phyloP scores from a whole-genome alignment of 2,113 vertebrate species.

The Aegithalos caudatus region DNA sequence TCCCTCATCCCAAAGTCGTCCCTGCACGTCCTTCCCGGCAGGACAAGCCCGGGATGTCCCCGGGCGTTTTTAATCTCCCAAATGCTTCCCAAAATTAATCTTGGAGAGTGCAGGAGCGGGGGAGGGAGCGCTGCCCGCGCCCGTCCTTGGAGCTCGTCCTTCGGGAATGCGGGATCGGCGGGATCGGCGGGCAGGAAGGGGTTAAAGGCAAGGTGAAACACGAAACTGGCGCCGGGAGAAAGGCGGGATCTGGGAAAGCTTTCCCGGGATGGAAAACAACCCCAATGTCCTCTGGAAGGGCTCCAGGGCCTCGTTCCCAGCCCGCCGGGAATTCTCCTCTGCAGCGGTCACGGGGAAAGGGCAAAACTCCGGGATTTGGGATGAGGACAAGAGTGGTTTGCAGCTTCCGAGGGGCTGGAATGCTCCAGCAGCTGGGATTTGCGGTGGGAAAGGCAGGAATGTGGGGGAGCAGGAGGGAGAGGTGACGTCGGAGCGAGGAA shows the following conservation, averaged over 20 bases:
- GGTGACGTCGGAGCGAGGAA: no score
- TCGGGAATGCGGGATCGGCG: background rate
- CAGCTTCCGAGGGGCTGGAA: no score
- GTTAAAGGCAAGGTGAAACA: background rate
- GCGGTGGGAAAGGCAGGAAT: no score
- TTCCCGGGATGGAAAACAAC: background rate
- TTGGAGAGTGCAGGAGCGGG: background rate
- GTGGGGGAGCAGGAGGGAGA: no score
- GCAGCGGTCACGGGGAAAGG: background rate
- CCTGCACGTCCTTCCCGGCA: background rate
- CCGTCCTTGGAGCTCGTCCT: background rate
- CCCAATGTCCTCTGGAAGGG: background rate
- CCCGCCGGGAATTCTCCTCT: background rate
- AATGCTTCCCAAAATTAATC: conserved; percentile 21
- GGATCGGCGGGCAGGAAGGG: background rate
- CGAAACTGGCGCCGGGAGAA: background rate
- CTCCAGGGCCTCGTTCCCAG: background rate
- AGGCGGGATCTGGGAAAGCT: background rate
- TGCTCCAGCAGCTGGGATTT: no score
- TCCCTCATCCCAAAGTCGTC: background rate
- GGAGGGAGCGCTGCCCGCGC: background rate
- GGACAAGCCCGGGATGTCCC: background rate
- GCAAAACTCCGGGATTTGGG: no score
- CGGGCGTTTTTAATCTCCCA: background rate
- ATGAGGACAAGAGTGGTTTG: no score